phyloP scores from a whole-genome alignment of 2,797 vertebrate genomes.

The Coilia nasus region DNA sequence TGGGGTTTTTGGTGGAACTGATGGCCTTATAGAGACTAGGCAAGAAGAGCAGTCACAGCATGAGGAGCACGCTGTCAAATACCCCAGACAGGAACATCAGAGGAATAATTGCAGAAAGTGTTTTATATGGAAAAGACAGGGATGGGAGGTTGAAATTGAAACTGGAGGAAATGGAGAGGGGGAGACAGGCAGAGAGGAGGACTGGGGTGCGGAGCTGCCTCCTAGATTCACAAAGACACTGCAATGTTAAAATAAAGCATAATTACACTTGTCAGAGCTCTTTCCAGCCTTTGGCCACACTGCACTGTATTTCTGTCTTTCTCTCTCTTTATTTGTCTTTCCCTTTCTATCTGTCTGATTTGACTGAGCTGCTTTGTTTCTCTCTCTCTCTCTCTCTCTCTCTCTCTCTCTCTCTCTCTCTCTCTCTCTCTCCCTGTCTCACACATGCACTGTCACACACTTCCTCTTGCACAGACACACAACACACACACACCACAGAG shows the following conservation, averaged over 20 bases:
- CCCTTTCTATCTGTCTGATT: constrained; percentile 37
- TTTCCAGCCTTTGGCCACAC: constrained; percentile 55
- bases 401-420: constrained; percentile 24
- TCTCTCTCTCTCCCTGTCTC: neutral
- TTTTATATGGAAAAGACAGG: constrained; percentile 81
- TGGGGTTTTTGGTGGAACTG: constrained; percentile 34
- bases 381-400: constrained; percentile 31
- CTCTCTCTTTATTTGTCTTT: neutral
- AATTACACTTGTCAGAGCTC: constrained; percentile 75
- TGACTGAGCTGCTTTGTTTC: constrained; percentile 31
- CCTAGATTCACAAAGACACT: constrained; percentile 64
- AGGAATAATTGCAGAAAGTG: constrained; percentile 79
- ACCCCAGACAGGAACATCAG: constrained; percentile 75
- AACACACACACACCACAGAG: neutral
- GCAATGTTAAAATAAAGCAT: constrained; percentile 74
- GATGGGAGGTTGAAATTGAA: constrained; percentile 74
- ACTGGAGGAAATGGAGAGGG: constrained; percentile 69
- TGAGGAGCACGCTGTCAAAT: constrained; percentile 69
- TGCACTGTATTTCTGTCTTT: constrained; percentile 49
- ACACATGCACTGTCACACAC: constrained; percentile 33
- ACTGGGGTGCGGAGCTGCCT: constrained; percentile 50
- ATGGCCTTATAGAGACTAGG: no score
- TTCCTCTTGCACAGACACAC: constrained; percentile 41
- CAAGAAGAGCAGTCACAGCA: constrained; percentile 68
- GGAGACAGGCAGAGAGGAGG: constrained; percentile 32